Evolutionary conservation across 1,140 invertebrate species (phyloP).

Genomic region (Drosophila ercepeae): DNA sequence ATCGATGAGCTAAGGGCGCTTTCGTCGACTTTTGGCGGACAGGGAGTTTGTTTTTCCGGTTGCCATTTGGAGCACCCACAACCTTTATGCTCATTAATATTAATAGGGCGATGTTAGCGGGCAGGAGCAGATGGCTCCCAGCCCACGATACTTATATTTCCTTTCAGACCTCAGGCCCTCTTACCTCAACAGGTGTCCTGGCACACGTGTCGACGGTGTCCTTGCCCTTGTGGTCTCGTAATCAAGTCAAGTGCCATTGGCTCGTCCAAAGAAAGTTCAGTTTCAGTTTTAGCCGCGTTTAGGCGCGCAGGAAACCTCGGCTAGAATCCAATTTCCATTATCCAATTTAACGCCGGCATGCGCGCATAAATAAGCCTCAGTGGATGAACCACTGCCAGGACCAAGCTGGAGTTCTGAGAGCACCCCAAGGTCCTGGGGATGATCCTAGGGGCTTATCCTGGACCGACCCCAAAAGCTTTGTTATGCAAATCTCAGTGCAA

Average conservation of each 20-base stretch:
- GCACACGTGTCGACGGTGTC: slow-evolving; percentile 52
- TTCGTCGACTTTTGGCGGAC: slow-evolving; percentile 1
- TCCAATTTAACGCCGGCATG: slow-evolving; percentile 75
- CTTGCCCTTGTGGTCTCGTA: slow-evolving; percentile 39
- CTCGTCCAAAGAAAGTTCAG: slow-evolving; percentile 46
- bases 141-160: neutral
- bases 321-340: slow-evolving; percentile 77
- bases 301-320: slow-evolving; percentile 31
- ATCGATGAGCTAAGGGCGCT: slow-evolving; percentile 28
- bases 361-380: slow-evolving; percentile 57
- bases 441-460: slow-evolving; percentile 6
- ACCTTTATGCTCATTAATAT: slow-evolving; percentile 75
- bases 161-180: neutral
- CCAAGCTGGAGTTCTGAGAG: slow-evolving; percentile 7
- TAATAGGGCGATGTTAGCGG: slow-evolving; percentile 61
- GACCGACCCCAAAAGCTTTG: slow-evolving; percentile 34
- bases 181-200: slow-evolving; percentile 72
- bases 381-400: slow-evolving; percentile 4
- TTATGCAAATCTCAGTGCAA: slow-evolving; percentile 61
- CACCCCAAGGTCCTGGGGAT: slow-evolving; percentile 1
- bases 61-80: slow-evolving; percentile 37
- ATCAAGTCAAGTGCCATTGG: slow-evolving; percentile 70
- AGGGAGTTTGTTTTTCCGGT: slow-evolving; percentile 17
- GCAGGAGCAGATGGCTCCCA: slow-evolving; percentile 24
- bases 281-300: slow-evolving; percentile 32